Evolutionary conservation across 2,888 invertebrate species (phyloP).

Genomic region (Eustalomyia histrio): DNA sequence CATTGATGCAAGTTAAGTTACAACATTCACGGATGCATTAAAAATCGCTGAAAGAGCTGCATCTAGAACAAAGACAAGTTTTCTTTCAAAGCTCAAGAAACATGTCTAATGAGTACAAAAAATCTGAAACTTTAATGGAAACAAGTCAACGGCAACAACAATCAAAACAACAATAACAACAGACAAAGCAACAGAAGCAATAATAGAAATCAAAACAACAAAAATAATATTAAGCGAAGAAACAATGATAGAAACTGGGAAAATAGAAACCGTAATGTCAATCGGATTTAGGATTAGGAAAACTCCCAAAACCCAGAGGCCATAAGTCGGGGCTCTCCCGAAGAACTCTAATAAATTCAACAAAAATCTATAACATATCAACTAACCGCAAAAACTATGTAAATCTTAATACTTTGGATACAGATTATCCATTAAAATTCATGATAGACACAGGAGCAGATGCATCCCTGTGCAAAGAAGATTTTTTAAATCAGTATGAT

Average conservation of each 20-base stretch:
- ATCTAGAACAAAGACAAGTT: too few relatives aligned
- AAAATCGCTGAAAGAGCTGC: too few relatives aligned
- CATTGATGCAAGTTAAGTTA: too few relatives aligned
- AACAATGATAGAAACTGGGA: constrained; percentile 9
- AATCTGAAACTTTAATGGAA: background rate
- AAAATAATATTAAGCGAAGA: constrained; percentile 2
- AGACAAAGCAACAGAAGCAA: too few relatives aligned
- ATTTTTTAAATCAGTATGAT: constrained; percentile 17
- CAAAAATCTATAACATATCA: too few relatives aligned
- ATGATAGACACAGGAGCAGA: constrained; percentile 35
- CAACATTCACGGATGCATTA: too few relatives aligned
- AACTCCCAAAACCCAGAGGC: constrained; percentile 9
- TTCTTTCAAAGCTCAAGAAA: too few relatives aligned
- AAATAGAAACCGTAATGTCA: constrained; percentile 16
- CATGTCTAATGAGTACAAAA: constrained; percentile 3
- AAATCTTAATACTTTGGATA: constrained; percentile 8
- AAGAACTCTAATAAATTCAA: too few relatives aligned
- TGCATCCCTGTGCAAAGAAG: too few relatives aligned
- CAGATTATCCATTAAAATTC: background rate
- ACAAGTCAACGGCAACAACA: constrained; percentile 9
- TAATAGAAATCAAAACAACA: too few relatives aligned
- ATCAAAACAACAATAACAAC: too few relatives aligned
- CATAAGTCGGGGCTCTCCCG: constrained; percentile 2
- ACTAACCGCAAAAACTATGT: constrained; percentile 23
- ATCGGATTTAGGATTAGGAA: constrained; percentile 1